Conservation (phyloP, 1,140 invertebrate genomes). For the Bombyx mori region DNA sequence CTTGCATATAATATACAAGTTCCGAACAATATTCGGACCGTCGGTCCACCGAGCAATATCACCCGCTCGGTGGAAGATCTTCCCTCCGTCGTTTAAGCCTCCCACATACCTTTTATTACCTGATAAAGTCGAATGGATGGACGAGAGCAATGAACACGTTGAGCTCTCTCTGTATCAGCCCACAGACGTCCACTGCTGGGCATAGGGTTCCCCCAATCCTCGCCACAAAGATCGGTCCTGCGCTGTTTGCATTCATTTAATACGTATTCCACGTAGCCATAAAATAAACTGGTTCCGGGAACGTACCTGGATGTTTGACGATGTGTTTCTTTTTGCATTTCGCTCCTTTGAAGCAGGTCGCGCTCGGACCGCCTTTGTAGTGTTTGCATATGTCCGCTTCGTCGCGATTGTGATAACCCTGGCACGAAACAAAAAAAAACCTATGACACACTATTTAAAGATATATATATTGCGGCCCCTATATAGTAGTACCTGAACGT, state of each 20-base stretch:
- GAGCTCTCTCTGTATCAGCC: too few relatives aligned
- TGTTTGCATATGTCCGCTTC: slow-evolving; percentile 57
- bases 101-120: too few relatives aligned
- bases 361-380: slow-evolving; percentile 49
- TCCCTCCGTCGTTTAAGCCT: too few relatives aligned
- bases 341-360: slow-evolving; percentile 50
- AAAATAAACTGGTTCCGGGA: background rate
- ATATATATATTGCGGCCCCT: background rate
- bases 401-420: slow-evolving; percentile 55
- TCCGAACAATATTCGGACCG: too few relatives aligned
- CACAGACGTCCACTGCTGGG: too few relatives aligned
- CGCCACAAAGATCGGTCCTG: too few relatives aligned
- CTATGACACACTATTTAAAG: background rate
- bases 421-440: slow-evolving; percentile 3
- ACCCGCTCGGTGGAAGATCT: too few relatives aligned
- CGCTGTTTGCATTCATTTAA: background rate
- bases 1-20: too few relatives aligned
- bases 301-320: slow-evolving; percentile 43
- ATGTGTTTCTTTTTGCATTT: slow-evolving; percentile 50
- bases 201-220: too few relatives aligned
- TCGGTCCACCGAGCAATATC: too few relatives aligned
- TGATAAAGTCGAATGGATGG: too few relatives aligned
- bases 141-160: too few relatives aligned
- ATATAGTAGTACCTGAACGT: background rate
- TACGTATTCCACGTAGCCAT: background rate